These are phyloP conservation scores for Drosophila equinoxialis DNA, from an alignment of 1,140 invertebrate genomes.

Conservation along the genomic window DNA sequence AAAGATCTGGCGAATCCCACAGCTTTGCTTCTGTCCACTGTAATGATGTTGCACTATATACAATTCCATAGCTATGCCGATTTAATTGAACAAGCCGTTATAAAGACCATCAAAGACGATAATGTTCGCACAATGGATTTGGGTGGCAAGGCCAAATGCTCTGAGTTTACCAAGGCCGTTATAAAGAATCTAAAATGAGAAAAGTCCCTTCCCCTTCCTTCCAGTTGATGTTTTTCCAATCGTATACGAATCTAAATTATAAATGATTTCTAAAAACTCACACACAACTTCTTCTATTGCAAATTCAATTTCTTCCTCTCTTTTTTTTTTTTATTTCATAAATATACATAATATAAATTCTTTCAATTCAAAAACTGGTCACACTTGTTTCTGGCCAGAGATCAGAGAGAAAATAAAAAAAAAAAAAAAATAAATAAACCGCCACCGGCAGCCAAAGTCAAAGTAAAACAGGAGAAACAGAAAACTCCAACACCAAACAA, in stretches of 20 bases:
- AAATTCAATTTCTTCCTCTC: too few relatives aligned
- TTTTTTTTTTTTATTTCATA: too few relatives aligned
- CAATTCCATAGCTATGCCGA: constrained; percentile 91
- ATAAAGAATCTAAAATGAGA: constrained; percentile 84
- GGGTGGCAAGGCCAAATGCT: constrained; percentile 97
- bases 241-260: neutral
- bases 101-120: constrained; percentile 94
- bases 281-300: neutral
- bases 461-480: constrained; percentile 5
- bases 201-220: neutral
- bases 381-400: neutral
- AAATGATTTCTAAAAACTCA: neutral
- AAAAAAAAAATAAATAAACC: neutral
- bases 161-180: constrained; percentile 97
- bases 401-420: neutral
- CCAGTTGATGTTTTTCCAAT: constrained; percentile 2
- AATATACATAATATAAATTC: too few relatives aligned
- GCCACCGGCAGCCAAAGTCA: neutral
- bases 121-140: constrained; percentile 96
- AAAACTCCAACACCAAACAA: neutral
- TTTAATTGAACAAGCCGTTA: constrained; percentile 94
- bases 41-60: constrained; percentile 99
- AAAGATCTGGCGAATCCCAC: constrained; percentile 99
- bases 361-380: neutral
- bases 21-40: constrained; percentile 96